Evolutionary conservation across 2,113 vertebrate species (phyloP), one percentile per base, ranked within the genome.

Genomic region (Hirundichthys speculiger): DNA sequence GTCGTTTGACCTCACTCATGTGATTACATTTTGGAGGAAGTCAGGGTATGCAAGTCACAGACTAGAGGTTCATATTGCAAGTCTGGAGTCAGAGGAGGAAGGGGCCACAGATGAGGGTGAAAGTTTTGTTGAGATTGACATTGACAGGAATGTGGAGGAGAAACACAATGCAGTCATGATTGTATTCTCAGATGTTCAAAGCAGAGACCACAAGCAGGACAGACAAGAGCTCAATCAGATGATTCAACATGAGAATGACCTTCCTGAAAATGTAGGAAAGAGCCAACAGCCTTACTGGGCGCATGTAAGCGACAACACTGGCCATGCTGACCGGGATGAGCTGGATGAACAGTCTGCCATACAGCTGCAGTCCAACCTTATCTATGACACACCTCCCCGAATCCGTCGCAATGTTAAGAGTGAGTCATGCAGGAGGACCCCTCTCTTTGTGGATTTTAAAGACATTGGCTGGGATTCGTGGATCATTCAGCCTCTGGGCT

Each of bases 391-490:
- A 0, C 94, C 93, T 0, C 90, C 95, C 39, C 92, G 97, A 21
- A 94, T 95, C 86, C 92, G 98, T 25, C 95, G 98, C 88, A 95
- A 95, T 0, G 96, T 94, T 19, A 97, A 95, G 39, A 93, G 90
- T 6, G 94, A 95, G 81, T 90, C 92, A 41, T 99, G 98, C 89
- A 98, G 93, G 83, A 95, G 93, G 88, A 95, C 92, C 0, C 93
- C 95, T 0, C 95, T 99, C 53, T 96, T 94, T 78, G 96, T 99
- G 7, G 95, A 98, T 80, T 99, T 99, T 90, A 98, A 97, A 88
- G 98, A 99, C 76, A 99, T 99, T 2, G 95, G 96, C 48, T 99
- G 97, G 97, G 96, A 99, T 64, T 90, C 92, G 2, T 99, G 97
- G 96, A 93, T 99, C 89, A 94, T 99, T 0, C 96, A 96, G 9